A percentile compares a stretch with the other conserved stretches of the same genome.
These are phyloP conservation scores for Cynocephalus volans DNA, from an alignment of 2,113 vertebrate species.

Conservation along the genomic window DNA sequence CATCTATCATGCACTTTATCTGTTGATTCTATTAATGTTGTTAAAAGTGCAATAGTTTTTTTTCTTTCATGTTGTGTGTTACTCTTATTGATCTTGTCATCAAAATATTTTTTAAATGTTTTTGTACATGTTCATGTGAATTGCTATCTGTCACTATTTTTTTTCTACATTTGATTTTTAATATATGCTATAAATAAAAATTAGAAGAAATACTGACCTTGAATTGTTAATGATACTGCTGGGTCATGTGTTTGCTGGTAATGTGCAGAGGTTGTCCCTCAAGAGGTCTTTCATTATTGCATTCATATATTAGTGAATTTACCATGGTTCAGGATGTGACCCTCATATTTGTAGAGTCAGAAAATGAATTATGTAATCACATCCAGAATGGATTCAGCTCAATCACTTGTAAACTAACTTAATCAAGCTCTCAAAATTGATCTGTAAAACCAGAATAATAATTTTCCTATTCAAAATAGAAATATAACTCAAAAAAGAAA, in stretches of 20 bases:
- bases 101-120: neutral
- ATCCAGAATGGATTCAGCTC: neutral
- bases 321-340: neutral
- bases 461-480: slow-evolving; percentile 4
- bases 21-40: neutral
- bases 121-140: neutral
- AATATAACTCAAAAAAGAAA: neutral
- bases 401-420: neutral
- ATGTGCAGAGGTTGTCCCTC: neutral
- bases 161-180: slow-evolving; percentile 10
- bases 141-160: neutral
- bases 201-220: neutral
- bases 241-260: neutral
- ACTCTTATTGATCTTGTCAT: neutral
- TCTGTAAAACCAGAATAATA: neutral
- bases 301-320: neutral
- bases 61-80: neutral
- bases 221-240: neutral
- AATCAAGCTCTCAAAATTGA: slow-evolving; percentile 14
- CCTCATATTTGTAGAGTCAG: slow-evolving; percentile 12
- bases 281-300: neutral
- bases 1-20: neutral
- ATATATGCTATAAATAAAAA: neutral
- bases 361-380: neutral
- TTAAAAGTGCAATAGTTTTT: neutral